These are phyloP conservation scores for Brenthis daphne DNA, from an alignment of 2,888 invertebrate species.

Conservation along the genomic window DNA sequence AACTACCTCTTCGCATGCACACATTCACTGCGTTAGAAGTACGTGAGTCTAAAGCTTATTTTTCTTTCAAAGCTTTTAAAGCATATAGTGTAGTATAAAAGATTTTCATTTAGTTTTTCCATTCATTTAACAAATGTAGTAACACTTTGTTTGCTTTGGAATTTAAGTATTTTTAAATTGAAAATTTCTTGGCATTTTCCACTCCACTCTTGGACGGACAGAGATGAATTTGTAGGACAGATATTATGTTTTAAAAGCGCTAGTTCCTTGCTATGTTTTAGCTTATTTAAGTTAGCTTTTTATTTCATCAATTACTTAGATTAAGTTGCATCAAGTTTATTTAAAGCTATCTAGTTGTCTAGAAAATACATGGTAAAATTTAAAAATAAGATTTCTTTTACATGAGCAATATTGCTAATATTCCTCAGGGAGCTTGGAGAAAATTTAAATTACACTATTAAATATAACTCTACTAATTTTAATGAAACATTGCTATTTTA, in stretches of 20 bases:
- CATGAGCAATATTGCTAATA: too few species aligned
- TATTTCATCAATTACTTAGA: conserved; percentile 35
- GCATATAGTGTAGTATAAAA: conserved; percentile 9
- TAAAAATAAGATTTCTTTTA: too few species aligned
- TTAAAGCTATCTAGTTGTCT: not conserved
- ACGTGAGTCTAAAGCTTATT: too few species aligned
- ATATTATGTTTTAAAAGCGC: conserved; percentile 33
- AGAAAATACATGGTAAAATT: not conserved
- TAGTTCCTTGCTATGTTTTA: conserved; percentile 22
- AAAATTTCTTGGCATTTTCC: conserved; percentile 33
- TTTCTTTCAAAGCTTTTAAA: not conserved
- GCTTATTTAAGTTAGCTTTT: conserved; percentile 35
- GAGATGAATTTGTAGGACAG: conserved; percentile 36
- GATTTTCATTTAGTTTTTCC: conserved; percentile 15
- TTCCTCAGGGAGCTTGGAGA: too few species aligned
- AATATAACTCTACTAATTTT: too few species aligned
- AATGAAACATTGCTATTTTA: too few species aligned
- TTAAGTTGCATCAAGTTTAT: not conserved
- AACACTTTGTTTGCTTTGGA: conserved; percentile 27
- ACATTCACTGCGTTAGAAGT: too few species aligned
- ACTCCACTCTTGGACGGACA: conserved; percentile 32
- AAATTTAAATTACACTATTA: too few species aligned
- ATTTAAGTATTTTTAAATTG: conserved; percentile 34
- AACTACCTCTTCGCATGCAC: too few species aligned
- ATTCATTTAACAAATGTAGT: conserved; percentile 26